Evolutionary conservation across 2,113 vertebrate genomes (phyloP), one percentile per base, ranked within the genome.

Genomic region (Psephotus haematonotus): DNA sequence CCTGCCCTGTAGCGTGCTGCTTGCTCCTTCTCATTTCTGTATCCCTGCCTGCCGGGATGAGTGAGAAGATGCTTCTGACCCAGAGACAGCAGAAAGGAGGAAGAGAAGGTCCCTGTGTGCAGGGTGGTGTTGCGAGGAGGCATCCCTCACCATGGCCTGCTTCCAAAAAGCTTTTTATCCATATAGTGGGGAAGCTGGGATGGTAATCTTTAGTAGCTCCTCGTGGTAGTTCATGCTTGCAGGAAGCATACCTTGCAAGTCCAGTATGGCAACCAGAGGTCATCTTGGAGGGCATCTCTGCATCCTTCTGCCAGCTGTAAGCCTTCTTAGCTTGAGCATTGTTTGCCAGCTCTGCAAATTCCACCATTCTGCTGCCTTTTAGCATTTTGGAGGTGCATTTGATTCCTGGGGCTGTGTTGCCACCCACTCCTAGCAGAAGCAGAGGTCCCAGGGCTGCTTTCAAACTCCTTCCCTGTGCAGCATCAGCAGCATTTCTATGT

Each of bases 381-480:
- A 64, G 43, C 18, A 2, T 77, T 81, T 82, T 59, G 55, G 75
- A 75, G 60, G 75, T 46, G 60, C 4, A 3, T 87, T 87, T 74
- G 79, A 28, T 85, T 85, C 64, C 72, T 65, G 71, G 92, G 92
- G 82, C 87, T 25, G 11, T 43, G 7, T 4, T 91, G 85, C 78
- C 88, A 72, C 85, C 90, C 43, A 25, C 74, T 93, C 80, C 79
- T 68, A 82, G 80, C 60, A 81, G 91, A 88, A 96, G 68, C 82
- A 49, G 57, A 59, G 86, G 72, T 79, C 39, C 55, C 50, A 19
- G n/a, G 2, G 27, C 49, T 1, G 6, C 81, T 89, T 91, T 13
- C 62, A 83, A 64, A 92, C 53, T 91, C 70, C 39, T 82, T 84
- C 80, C 29, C 72, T 16, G 1, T 20, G 85, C 33, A 69, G 62